phyloP scores from a whole-genome alignment of 2,888 invertebrate genomes.

The Lasioglossum calceatum region DNA sequence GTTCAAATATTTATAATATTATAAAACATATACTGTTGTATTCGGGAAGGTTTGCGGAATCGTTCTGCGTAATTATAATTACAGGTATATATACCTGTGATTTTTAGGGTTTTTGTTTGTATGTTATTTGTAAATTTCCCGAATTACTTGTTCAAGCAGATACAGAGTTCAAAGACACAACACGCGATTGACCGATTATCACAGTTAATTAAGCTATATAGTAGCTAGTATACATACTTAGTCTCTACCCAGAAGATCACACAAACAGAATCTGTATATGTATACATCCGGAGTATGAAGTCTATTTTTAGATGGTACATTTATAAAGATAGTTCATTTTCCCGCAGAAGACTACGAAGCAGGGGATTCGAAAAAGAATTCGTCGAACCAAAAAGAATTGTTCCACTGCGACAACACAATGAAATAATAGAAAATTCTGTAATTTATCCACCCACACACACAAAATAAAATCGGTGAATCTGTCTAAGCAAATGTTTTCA shows the following conservation, averaged over 20 bases:
- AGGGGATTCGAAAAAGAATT: background rate
- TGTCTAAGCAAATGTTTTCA: background rate
- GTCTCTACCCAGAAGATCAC: constrained; percentile 4
- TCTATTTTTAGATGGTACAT: constrained; percentile 52
- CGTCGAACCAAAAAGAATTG: background rate
- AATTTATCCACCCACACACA: background rate
- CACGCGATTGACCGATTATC: constrained; percentile 1
- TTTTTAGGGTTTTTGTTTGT: background rate
- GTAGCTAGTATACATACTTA: background rate
- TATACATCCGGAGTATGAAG: constrained; percentile 10
- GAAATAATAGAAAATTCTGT: background rate
- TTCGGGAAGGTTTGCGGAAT: background rate
- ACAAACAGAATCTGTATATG: background rate
- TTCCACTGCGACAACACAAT: background rate
- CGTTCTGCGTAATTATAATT: too few species aligned
- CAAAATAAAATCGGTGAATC: background rate
- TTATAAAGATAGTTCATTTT: constrained; percentile 32
- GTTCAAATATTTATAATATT: background rate
- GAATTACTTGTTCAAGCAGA: background rate
- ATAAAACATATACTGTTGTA: too few species aligned
- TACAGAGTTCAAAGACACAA: background rate
- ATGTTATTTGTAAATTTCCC: background rate
- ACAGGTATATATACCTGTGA: too few species aligned
- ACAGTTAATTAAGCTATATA: constrained; percentile 7
- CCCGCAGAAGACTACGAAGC: background rate